Evolutionary conservation across 2,888 invertebrate genomes (phyloP), one percentile per base, ranked within the genome.

Genomic region (Cataglyphis altisquamis): DNA sequence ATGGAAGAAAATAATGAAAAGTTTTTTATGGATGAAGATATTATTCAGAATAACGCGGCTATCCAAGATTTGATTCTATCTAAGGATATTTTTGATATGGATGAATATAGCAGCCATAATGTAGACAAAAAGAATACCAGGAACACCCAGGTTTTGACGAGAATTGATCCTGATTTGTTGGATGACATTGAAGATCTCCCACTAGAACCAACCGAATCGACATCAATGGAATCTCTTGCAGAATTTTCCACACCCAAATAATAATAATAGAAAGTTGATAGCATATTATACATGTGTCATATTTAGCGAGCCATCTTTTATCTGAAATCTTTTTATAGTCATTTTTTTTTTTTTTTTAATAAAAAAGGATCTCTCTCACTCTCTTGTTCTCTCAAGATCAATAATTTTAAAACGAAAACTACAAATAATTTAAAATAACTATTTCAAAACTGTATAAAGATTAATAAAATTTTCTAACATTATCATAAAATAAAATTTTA

Each of bases 101-200:
- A 45, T 18, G 3, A 60, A 78, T 68, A 78, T 18, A n/a, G 15
- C 1, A 29, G 3, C 18, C 2, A 18, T 68, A 3, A n/a, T 57
- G 1, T 15, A 1, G 10, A 60, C 21, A 60, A n/a, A 12, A 32
- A 48, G 36, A 39, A 32, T 45, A 0, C 18, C 45, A 64, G 12
- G 3, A 41, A 74, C 4, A 39, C 12, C 0, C 29, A 48, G 0
- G 18, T 3, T 68, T 39, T 25, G 60, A 18, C 57, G 12, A 48
- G 63, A 25, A 10, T 82, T 10, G 85, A 85, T 72, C 82, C 85
- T 25, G 85, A 83, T 75, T 48, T 85, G 25, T 36, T 84, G 0
- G 84, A 83, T 12, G 81, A 86, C n/a, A 75, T 87, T 39, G 89
- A 87, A 83, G 48, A 80, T 57, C 89, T 84, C 10, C 41, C 84